phyloP scores from a whole-genome alignment of 1,140 invertebrate genomes.

The Rhyacophila brunnea region DNA sequence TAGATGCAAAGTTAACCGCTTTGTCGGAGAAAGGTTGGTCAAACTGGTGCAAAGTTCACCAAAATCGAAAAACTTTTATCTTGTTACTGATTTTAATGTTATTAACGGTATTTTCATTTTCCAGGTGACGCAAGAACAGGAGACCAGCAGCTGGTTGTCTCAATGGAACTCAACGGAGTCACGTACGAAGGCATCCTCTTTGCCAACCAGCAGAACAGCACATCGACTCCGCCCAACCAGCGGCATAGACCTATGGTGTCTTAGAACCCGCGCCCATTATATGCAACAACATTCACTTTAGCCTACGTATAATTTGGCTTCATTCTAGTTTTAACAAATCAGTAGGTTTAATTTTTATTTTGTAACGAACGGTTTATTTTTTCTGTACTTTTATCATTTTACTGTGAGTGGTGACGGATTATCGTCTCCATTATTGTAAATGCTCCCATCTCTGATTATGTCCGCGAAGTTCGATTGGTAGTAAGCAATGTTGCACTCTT shows the following conservation, averaged over 20 bases:
- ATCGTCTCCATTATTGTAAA: no score
- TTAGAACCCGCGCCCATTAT: slow-evolving; percentile 29
- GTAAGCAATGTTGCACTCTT: no score
- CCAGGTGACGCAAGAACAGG: slow-evolving; percentile 68
- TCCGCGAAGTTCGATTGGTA: no score
- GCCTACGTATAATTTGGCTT: not conserved
- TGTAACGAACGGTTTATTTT: not conserved
- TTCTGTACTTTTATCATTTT: no score
- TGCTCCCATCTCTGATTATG: no score
- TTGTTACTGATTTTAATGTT: no score
- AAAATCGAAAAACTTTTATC: no score
- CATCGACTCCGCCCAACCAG: slow-evolving; percentile 49
- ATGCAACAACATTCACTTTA: not conserved
- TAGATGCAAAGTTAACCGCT: no score
- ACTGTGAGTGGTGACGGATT: no score
- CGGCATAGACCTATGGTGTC: slow-evolving; percentile 49
- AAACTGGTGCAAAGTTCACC: no score
- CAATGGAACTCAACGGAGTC: slow-evolving; percentile 94
- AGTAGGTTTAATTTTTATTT: not conserved
- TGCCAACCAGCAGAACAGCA: slow-evolving; percentile 57
- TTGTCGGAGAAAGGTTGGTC: no score
- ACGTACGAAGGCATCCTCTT: slow-evolving; percentile 87
- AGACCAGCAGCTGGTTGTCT: slow-evolving; percentile 88
- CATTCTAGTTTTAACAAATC: not conserved
- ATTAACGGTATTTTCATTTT: slow-evolving; percentile 24